Evolutionary conservation across 2,888 invertebrate genomes (phyloP).

Genomic region (Amiota communis): DNA sequence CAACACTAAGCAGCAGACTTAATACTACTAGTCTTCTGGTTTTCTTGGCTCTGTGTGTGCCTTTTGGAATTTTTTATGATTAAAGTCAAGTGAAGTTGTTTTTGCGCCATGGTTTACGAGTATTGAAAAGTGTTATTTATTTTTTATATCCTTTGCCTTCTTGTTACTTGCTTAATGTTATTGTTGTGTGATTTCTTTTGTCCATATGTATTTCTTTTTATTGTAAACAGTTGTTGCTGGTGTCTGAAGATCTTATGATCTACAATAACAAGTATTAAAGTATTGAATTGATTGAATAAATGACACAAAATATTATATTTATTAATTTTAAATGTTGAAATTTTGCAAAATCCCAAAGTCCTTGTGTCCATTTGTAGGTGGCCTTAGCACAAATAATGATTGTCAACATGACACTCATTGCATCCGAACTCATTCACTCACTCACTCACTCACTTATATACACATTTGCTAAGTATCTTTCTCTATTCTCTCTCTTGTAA

Average conservation of each 20-base stretch:
- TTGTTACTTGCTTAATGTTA: neutral
- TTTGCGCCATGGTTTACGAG: constrained; percentile 18
- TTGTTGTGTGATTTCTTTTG: constrained; percentile 2
- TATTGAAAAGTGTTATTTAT: constrained; percentile 15
- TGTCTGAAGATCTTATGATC: too few relatives aligned
- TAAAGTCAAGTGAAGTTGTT: neutral
- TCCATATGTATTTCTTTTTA: too few relatives aligned
- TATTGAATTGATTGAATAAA: too few relatives aligned
- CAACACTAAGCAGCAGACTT: too few relatives aligned
- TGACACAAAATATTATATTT: too few relatives aligned
- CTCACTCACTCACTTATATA: too few relatives aligned
- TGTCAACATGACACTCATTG: neutral
- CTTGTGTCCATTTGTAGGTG: too few relatives aligned
- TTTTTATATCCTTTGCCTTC: neutral
- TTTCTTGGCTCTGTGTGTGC: neutral
- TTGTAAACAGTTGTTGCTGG: neutral
- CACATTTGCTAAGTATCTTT: neutral
- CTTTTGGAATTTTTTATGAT: constrained; percentile 2
- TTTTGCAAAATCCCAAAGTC: too few relatives aligned
- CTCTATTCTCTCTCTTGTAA: neutral
- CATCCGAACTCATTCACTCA: neutral
- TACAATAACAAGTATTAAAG: too few relatives aligned
- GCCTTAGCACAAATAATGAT: neutral
- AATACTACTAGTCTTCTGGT: neutral
- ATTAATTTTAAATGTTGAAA: too few relatives aligned